Conservation (phyloP, 2,888 invertebrate species). For the Actias luna region DNA sequence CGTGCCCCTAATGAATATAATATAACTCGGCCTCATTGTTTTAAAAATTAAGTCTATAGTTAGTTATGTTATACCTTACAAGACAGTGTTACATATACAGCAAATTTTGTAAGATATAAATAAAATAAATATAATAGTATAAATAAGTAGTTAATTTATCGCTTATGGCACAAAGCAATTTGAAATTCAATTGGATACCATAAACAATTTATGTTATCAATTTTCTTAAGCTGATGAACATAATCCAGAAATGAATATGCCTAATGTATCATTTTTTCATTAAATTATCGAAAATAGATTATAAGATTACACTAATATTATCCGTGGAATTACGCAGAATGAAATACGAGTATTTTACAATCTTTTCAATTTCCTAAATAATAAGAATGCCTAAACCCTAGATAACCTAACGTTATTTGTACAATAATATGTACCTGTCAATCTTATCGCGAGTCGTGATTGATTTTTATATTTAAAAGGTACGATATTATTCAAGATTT, state of each 20-base stretch:
- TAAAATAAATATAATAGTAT: no score
- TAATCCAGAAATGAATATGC: neutral
- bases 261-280: conserved; percentile 30
- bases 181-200: neutral
- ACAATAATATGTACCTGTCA: conserved; percentile 40
- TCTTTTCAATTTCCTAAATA: conserved; percentile 12
- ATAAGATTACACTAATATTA: conserved; percentile 14
- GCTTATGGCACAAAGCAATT: neutral
- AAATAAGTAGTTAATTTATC: neutral
- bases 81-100: no score
- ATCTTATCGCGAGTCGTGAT: conserved; percentile 57
- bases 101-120: no score
- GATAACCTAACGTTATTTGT: conserved; percentile 24
- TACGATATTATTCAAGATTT: conserved; percentile 44
- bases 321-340: conserved; percentile 12
- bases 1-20: conserved; percentile 40
- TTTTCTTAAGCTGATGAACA: neutral
- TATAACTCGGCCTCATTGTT: neutral
- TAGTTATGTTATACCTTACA: neutral
- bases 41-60: neutral
- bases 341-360: conserved; percentile 12
- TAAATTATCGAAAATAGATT: conserved; percentile 17
- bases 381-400: conserved; percentile 19
- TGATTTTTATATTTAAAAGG: conserved; percentile 47
- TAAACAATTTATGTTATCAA: neutral